These are phyloP conservation scores for Epizoanthus rinbou DNA, from an alignment of 92 coral and sea anemone species.

Conservation along the genomic window DNA sequence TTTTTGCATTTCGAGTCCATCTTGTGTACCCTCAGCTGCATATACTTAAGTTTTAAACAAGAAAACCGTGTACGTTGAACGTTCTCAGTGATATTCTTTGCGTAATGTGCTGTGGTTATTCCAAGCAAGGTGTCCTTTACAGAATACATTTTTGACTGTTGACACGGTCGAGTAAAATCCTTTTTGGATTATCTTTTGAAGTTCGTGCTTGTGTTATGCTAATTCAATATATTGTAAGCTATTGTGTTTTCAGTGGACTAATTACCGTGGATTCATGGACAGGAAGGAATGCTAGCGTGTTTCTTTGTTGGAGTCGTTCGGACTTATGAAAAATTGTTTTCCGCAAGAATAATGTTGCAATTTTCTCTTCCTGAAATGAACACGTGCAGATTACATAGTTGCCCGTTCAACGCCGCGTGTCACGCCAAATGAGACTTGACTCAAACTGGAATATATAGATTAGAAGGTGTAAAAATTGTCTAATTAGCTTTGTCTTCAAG, in stretches of 20 bases:
- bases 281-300: conserved; percentile 30
- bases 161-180: conserved; percentile 19
- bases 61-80: no score
- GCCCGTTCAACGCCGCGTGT: neutral
- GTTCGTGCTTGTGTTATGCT: conserved; percentile 15
- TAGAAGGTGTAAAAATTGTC: neutral
- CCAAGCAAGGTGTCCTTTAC: neutral
- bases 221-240: conserved; percentile 16
- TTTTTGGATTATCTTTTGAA: conserved; percentile 5
- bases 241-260: conserved; percentile 30
- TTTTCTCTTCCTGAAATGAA: conserved; percentile 1
- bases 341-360: neutral
- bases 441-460: neutral
- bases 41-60: no score
- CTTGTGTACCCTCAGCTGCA: no score
- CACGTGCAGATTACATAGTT: conserved; percentile 16
- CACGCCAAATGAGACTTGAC: neutral
- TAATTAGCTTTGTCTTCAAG: neutral
- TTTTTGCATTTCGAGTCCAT: no score
- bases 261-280: conserved; percentile 12
- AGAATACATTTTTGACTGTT: neutral
- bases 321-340: neutral
- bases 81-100: neutral
- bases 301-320: conserved; percentile 20
- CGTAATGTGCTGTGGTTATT: neutral